Conservation (phyloP, 35 echinoderm and acorn worm genomes). For the Acanthaster planci region DNA sequence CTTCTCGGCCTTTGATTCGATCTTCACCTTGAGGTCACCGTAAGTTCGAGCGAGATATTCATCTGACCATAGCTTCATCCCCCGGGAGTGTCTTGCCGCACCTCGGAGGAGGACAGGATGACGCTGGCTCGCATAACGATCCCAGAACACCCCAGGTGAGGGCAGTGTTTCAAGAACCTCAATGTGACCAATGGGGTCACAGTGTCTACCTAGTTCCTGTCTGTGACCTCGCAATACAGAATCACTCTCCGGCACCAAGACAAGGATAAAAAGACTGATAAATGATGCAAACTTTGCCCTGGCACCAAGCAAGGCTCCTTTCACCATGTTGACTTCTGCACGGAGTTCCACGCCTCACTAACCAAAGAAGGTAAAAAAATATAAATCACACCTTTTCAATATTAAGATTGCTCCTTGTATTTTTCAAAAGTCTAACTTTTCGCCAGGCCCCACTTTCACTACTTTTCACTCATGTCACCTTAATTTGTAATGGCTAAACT, state of each 20-base stretch:
- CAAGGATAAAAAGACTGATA: too few species aligned
- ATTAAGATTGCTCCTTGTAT: too few species aligned
- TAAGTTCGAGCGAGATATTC: constrained; percentile 69
- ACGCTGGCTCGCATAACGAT: constrained; percentile 70
- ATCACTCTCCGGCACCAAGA: neutral
- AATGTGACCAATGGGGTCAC: constrained; percentile 71
- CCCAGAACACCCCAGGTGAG: constrained; percentile 80
- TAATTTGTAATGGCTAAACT: too few species aligned
- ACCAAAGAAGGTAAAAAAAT: too few species aligned
- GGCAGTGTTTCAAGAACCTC: constrained; percentile 62
- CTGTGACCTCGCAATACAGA: constrained; percentile 53
- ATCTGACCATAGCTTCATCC: constrained; percentile 76
- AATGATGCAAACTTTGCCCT: too few species aligned
- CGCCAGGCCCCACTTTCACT: too few species aligned
- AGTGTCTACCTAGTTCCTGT: constrained; percentile 77
- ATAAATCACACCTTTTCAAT: too few species aligned
- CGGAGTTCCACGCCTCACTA: too few species aligned
- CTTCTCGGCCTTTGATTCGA: constrained; percentile 85
- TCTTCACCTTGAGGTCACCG: constrained; percentile 79
- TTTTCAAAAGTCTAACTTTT: too few species aligned
- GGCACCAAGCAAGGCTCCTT: too few species aligned
- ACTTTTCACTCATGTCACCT: too few species aligned
- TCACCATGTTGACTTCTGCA: too few species aligned
- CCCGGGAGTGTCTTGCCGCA: constrained; percentile 61
- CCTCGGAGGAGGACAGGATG: constrained; percentile 75